Percentiles rank a stretch among this genome's conserved stretches.
These are phyloP conservation scores for human (Homo sapiens) DNA, from an alignment of 2,113 vertebrate genomes.

Conservation along the genomic window DNA sequence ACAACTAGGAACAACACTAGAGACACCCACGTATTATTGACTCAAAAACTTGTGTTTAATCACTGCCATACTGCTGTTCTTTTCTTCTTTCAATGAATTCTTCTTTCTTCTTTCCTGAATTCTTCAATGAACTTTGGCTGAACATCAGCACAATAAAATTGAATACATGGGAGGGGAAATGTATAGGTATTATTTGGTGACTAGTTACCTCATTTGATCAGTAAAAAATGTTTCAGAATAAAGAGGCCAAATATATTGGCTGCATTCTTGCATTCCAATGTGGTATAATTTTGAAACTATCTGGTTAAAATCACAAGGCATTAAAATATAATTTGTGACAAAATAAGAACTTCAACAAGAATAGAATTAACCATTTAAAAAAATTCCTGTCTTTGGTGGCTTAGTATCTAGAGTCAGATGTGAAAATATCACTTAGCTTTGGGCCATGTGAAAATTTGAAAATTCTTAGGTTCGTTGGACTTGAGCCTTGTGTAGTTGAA, in stretches of 20 bases:
- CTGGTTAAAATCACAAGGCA: constrained; percentile 65
- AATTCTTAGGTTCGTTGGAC: constrained; percentile 1
- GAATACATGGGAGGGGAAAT: not conserved
- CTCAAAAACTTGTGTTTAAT: not conserved
- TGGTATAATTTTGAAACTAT: constrained; percentile 41
- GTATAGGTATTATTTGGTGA: constrained; percentile 11
- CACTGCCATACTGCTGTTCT: not conserved
- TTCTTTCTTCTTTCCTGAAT: not conserved
- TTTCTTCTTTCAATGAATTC: not conserved
- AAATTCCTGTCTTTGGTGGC: constrained; percentile 1
- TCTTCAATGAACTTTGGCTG: constrained; percentile 22
- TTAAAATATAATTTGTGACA: constrained; percentile 55
- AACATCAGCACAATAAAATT: constrained; percentile 21
- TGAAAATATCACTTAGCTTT: constrained; percentile 39
- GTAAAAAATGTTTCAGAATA: constrained; percentile 26
- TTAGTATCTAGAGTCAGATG: constrained; percentile 44
- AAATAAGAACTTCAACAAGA: constrained; percentile 34
- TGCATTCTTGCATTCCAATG: not conserved
- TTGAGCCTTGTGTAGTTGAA: constrained; percentile 44
- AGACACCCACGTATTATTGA: not conserved
- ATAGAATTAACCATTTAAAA: not conserved
- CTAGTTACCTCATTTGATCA: constrained; percentile 52
- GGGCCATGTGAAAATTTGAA: not conserved
- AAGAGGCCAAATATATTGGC: constrained; percentile 43
- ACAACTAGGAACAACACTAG: not conserved